These are phyloP conservation scores for Drosophila prostipennis DNA, from an alignment of 2,888 invertebrate species.

Conservation along the genomic window DNA sequence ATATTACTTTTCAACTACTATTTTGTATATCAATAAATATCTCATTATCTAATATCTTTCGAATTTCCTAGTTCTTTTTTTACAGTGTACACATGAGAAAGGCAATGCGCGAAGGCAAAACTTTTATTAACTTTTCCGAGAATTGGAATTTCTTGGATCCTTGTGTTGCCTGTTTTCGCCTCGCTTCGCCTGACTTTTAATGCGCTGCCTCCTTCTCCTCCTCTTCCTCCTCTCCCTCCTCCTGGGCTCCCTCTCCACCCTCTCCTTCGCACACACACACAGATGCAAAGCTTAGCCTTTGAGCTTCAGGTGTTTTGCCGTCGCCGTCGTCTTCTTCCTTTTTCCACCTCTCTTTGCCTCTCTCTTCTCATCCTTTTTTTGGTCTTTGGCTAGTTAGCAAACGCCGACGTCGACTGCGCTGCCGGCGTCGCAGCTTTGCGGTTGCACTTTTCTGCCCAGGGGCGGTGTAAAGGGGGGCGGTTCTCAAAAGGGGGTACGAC, in stretches of 20 bases:
- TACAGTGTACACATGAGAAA: slow-evolving; percentile 55
- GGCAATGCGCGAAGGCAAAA: slow-evolving; percentile 74
- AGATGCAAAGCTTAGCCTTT: slow-evolving; percentile 25
- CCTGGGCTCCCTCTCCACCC: slow-evolving; percentile 26
- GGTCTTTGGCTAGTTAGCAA: slow-evolving; percentile 67
- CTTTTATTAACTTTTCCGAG: slow-evolving; percentile 80
- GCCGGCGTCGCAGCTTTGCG: slow-evolving; percentile 26
- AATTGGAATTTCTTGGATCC: slow-evolving; percentile 79
- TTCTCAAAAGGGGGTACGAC: slow-evolving; percentile 4
- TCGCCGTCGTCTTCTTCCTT: slow-evolving; percentile 57
- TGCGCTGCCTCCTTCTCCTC: slow-evolving; percentile 43
- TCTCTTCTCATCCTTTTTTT: slow-evolving; percentile 37
- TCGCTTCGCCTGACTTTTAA: slow-evolving; percentile 79
- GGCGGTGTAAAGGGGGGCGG: not conserved
- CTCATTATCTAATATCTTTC: not conserved
- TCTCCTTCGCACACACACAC: slow-evolving; percentile 23
- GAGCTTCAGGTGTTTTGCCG: slow-evolving; percentile 74
- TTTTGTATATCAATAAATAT: not conserved
- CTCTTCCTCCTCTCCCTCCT: slow-evolving; percentile 40
- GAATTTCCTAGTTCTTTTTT: not conserved
- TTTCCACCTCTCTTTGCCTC: slow-evolving; percentile 31
- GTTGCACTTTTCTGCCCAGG: slow-evolving; percentile 42
- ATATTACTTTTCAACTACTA: too few relatives aligned
- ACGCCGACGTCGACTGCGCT: slow-evolving; percentile 50
- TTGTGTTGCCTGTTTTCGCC: slow-evolving; percentile 60